Evolutionary conservation across 2,113 vertebrate genomes (phyloP), one percentile per base, ranked within the genome.

Genomic region (Aviceda subcristata): DNA sequence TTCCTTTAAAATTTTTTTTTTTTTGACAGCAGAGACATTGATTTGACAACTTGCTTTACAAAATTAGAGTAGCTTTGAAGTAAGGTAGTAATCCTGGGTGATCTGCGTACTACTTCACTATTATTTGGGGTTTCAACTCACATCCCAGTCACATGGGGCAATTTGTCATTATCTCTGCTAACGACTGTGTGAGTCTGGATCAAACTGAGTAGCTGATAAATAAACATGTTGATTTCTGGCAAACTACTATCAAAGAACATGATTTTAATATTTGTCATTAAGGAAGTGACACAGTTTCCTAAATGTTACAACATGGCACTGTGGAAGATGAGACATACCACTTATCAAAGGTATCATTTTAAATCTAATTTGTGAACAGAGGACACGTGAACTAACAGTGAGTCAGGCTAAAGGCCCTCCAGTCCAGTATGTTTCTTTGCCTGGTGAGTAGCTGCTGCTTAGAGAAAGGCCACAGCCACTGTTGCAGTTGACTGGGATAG

Each of bases 31-130:
- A 86, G 38, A 83, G 86, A 88, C 84, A 77, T 96, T 12, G 24
- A 97, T 96, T 95, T 93, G 94, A 97, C 94, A 95, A 90, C 86
- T 95, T 89, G 92, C 95, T 95, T 95, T 90, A 87, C 79, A 83
- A 96, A 97, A 97, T 96, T 71, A 92, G 78, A 92, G 84, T 79
- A 88, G 87, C 81, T 97, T 97, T 96, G 74, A 90, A 88, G 85
- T 17, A 55, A 82, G 69, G 85, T 77, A 86, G 82, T 84, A 95
- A 64, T 67, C 56, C 43, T 62, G 74, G 93, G 50, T 94, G 87
- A 96, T 92, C 73, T 79, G 69, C 50, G 72, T 67, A 32, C 72
- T 67, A 12, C 48, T 80, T 92, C n/a, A 30, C 20, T 10, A 4
- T 71, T 85, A 73, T 76, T 95, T 97, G 78, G 89, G 73, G 43